Percentiles rank a stretch among this genome's conserved stretches.
Conservation (phyloP, 2,797 vertebrate genomes). For the Alca torda region DNA sequence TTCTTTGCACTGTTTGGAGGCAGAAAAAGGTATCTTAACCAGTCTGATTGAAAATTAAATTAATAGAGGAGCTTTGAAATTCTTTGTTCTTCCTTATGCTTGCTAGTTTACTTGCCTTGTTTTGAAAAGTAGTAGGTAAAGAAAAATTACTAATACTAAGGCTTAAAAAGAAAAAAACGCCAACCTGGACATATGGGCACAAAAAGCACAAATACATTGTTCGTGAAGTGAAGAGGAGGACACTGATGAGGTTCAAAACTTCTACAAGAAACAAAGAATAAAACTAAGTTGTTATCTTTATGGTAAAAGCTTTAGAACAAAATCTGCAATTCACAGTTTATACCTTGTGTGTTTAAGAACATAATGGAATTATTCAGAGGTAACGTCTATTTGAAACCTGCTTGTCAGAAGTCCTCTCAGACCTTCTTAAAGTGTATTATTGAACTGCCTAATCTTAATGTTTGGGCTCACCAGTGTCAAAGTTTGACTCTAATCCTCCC, state of each 20-base stretch:
- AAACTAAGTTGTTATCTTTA: neutral
- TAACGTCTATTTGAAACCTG: neutral
- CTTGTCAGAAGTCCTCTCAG: neutral
- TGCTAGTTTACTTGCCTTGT: neutral
- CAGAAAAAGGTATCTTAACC: neutral
- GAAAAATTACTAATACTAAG: neutral
- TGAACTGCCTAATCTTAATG: neutral
- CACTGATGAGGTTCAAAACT: neutral
- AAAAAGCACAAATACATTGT: neutral
- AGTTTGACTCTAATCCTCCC: neutral
- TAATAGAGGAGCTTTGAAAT: neutral
- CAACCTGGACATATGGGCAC: neutral
- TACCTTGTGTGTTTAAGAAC: neutral
- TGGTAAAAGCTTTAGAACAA: neutral
- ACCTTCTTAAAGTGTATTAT: neutral
- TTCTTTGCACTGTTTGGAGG: neutral
- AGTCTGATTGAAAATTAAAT: neutral
- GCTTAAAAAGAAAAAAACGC: neutral
- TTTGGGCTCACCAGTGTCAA: neutral
- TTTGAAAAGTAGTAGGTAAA: neutral
- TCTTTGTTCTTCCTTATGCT: neutral
- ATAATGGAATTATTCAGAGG: neutral
- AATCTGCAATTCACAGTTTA: too few relatives aligned
- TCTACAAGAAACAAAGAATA: neutral
- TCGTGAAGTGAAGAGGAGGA: neutral